phyloP scores from a whole-genome alignment of 2,113 vertebrate species.

The Zosterops pallidus region DNA sequence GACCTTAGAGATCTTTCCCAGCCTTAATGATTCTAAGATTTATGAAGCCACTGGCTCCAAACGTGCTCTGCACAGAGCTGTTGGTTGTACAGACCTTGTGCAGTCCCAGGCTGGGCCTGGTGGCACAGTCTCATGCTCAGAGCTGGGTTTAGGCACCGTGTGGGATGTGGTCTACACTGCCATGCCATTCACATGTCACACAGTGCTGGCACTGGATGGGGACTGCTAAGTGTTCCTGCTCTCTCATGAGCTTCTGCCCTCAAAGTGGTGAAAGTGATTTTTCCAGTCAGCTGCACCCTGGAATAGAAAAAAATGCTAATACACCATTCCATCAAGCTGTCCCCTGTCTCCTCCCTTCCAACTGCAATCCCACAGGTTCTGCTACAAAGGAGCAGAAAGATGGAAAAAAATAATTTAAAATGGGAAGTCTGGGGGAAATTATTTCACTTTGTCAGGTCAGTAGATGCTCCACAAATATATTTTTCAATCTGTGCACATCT shows the following conservation, averaged over 20 bases:
- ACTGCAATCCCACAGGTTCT: neutral
- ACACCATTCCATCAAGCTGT: neutral
- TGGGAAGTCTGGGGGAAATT: neutral
- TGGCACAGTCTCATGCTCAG: neutral
- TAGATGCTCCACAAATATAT: neutral
- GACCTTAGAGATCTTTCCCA: neutral
- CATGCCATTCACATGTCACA: neutral
- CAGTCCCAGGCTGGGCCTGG: neutral
- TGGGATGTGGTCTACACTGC: no score
- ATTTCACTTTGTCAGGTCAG: neutral
- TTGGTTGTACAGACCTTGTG: neutral
- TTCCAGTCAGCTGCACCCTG: neutral
- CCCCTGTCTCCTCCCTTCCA: accelerated
- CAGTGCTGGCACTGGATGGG: neutral
- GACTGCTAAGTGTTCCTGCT: neutral
- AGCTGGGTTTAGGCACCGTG: neutral
- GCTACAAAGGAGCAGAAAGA: neutral
- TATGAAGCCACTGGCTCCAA: neutral
- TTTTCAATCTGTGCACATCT: neutral
- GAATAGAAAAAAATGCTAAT: neutral
- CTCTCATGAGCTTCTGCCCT: neutral
- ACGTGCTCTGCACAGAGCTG: neutral
- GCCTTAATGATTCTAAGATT: neutral
- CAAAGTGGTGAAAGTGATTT: neutral
- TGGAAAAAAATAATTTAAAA: neutral